Evolutionary conservation across 2,113 vertebrate genomes (phyloP).

Genomic region (Hippoglossus stenolepis): DNA sequence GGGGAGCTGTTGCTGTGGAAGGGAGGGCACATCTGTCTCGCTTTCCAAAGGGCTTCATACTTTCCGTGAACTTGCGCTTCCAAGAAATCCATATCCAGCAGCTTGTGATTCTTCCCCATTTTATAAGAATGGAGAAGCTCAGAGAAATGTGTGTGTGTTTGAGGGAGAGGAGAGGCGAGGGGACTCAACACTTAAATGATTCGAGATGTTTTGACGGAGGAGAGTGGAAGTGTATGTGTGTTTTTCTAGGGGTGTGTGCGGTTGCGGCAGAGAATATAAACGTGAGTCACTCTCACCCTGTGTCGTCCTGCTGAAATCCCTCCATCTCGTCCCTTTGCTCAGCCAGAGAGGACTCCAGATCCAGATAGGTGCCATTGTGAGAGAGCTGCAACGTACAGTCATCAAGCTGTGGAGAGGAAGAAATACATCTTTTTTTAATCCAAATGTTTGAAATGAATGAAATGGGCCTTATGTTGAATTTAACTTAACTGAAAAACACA

Average conservation of each 20-base stretch:
- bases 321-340: slow-evolving; percentile 95
- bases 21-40: slow-evolving; percentile 60
- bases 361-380: slow-evolving; percentile 95
- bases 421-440: not conserved
- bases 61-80: slow-evolving; percentile 74
- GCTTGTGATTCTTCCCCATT: slow-evolving; percentile 64
- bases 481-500: not conserved
- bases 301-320: slow-evolving; percentile 92
- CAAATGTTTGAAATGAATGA: not conserved
- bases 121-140: slow-evolving; percentile 46
- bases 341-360: slow-evolving; percentile 93
- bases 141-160: slow-evolving; percentile 3
- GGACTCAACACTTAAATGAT: not conserved
- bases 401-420: slow-evolving; percentile 85
- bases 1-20: slow-evolving; percentile 33
- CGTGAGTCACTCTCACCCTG: slow-evolving; percentile 84
- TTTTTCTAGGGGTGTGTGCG: not conserved
- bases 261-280: not conserved
- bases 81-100: slow-evolving; percentile 67
- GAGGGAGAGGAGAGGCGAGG: not conserved
- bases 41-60: slow-evolving; percentile 74
- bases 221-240: not conserved
- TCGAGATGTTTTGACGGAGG: slow-evolving; percentile 31
- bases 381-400: slow-evolving; percentile 95
- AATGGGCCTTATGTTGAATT: not conserved